phyloP scores from a whole-genome alignment of 2,113 vertebrate genomes.

The Pseudonaja textilis region DNA sequence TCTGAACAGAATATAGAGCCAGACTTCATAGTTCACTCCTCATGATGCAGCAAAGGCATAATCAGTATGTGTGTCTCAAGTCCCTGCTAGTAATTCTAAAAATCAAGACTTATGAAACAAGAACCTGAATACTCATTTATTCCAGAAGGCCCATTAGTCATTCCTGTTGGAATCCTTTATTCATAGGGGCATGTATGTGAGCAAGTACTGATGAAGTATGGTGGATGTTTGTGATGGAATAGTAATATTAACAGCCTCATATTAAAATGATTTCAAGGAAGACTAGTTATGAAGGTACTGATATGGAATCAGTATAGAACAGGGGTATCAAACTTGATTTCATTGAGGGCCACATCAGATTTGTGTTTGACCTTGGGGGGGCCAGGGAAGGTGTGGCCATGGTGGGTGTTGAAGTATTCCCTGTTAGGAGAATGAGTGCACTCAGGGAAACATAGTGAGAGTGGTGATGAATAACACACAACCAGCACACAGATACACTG shows the following conservation, averaged over 20 bases:
- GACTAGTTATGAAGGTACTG: not conserved
- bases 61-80: not conserved
- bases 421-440: no score
- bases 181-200: not conserved
- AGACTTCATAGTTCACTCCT: not conserved
- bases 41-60: not conserved
- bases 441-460: no score
- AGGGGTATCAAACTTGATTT: no score
- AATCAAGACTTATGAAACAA: not conserved
- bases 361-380: no score
- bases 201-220: not conserved
- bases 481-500: no score
- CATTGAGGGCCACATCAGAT: no score
- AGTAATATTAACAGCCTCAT: not conserved
- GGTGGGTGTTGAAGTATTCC: no score
- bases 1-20: not conserved
- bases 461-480: no score
- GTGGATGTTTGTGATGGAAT: not conserved
- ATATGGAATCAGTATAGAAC: not conserved
- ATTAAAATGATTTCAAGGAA: not conserved
- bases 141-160: not conserved
- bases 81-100: not conserved
- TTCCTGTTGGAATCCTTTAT: not conserved
- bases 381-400: no score
- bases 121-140: not conserved